These are phyloP conservation scores for Achlya flavicornis DNA, from an alignment of 2,888 invertebrate species.

Conservation along the genomic window DNA sequence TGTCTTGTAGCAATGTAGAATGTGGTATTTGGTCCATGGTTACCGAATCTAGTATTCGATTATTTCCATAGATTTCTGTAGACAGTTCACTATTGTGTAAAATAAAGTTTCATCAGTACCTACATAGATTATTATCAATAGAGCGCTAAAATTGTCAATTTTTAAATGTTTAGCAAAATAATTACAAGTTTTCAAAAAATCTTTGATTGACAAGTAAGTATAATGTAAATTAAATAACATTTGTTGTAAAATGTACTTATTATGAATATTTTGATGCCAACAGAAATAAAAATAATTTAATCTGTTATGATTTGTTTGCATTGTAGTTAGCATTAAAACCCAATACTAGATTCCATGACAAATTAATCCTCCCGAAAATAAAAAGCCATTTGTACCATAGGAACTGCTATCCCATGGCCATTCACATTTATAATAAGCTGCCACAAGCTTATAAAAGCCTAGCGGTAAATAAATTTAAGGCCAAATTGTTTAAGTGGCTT, in stretches of 20 bases:
- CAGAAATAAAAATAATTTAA: conserved; percentile 76
- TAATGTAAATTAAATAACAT: conserved; percentile 68
- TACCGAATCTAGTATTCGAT: background rate
- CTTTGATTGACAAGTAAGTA: conserved; percentile 71
- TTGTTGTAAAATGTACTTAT: conserved; percentile 76
- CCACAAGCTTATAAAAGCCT: too few species aligned
- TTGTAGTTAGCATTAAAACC: conserved; percentile 20
- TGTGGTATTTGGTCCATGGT: background rate
- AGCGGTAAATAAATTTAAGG: too few species aligned
- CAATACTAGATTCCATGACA: too few species aligned
- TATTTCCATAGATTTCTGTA: background rate
- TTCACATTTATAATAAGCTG: too few species aligned
- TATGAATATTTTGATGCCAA: conserved; percentile 80
- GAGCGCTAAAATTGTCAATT: conserved; percentile 77
- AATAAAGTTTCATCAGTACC: conserved; percentile 1
- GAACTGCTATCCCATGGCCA: too few species aligned
- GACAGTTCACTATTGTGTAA: background rate
- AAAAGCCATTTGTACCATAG: too few species aligned
- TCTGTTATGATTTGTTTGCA: conserved; percentile 54
- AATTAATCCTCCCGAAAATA: too few species aligned
- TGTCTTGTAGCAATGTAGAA: background rate
- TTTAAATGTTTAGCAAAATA: conserved; percentile 75
- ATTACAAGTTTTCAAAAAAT: conserved; percentile 36
- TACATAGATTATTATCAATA: conserved; percentile 42
- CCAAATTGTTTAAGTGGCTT: too few species aligned